Percentiles rank a stretch among this genome's conserved stretches.
These are phyloP conservation scores for Xenopus borealis DNA, from an alignment of 2,113 vertebrate species.

Conservation along the genomic window DNA sequence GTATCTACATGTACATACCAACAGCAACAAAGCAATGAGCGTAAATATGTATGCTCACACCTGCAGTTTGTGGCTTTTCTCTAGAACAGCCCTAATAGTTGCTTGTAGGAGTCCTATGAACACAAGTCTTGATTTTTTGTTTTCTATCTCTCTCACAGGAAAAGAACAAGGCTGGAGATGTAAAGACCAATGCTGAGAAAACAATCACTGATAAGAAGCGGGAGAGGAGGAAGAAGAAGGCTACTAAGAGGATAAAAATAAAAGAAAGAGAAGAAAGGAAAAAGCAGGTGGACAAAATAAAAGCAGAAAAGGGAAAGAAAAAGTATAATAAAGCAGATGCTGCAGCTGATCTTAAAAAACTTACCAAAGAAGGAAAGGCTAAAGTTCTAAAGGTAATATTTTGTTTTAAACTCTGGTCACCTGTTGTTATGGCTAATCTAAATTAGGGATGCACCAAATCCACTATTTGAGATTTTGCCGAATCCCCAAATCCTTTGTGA, in stretches of 20 bases:
- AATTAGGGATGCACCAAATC: no score
- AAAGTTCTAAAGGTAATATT: constrained; percentile 77
- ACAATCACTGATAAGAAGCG: constrained; percentile 88
- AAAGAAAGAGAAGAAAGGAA: constrained; percentile 75
- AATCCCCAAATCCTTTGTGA: no score
- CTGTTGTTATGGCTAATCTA: not conserved
- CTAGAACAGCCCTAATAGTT: no score
- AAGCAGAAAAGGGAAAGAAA: constrained; percentile 55
- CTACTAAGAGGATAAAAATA: constrained; percentile 71
- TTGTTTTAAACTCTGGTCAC: not conserved
- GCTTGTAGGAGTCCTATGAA: not conserved
- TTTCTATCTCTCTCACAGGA: constrained; percentile 64
- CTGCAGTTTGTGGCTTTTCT: no score
- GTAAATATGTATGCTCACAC: no score
- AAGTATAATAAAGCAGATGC: constrained; percentile 72
- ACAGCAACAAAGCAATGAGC: no score
- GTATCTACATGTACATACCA: no score
- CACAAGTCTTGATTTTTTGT: not conserved
- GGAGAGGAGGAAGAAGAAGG: constrained; percentile 83
- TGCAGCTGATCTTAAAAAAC: constrained; percentile 70
- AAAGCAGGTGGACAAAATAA: constrained; percentile 72
- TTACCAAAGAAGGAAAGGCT: constrained; percentile 80
- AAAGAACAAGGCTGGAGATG: constrained; percentile 87
- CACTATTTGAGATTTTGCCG: no score
- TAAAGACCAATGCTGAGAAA: constrained; percentile 82